Evolutionary conservation across 2,113 vertebrate genomes (phyloP).

Genomic region (Ageneiosus marmoratus): DNA sequence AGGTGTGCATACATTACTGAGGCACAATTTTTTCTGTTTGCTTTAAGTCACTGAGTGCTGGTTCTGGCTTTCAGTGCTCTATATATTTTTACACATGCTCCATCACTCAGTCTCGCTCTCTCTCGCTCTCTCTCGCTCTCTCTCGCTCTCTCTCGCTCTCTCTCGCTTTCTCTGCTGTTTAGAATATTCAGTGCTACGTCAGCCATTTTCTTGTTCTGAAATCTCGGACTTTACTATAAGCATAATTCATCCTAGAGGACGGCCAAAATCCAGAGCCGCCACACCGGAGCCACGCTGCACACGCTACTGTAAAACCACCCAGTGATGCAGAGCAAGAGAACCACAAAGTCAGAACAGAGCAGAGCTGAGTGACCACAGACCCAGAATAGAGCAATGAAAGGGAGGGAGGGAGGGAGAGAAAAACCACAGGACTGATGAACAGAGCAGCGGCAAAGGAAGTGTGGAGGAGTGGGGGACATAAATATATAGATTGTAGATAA

Average conservation of each 20-base stretch:
- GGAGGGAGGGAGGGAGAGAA: neutral
- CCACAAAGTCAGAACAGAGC: constrained; percentile 35
- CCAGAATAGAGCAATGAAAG: constrained; percentile 45
- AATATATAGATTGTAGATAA: constrained; percentile 11
- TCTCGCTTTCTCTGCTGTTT: neutral
- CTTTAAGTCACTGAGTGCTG: neutral
- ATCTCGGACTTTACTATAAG: constrained; percentile 45
- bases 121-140: no score
- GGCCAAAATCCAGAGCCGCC: constrained; percentile 26
- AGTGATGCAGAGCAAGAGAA: constrained; percentile 28
- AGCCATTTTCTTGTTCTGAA: constrained; percentile 38
- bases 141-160: constrained; percentile 16
- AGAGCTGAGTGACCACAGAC: constrained; percentile 39
- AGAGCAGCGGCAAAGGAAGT: constrained; percentile 39
- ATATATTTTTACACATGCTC: constrained; percentile 1
- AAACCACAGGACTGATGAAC: constrained; percentile 44
- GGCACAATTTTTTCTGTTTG: neutral
- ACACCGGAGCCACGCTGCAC: constrained; percentile 32
- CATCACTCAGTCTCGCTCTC: no score
- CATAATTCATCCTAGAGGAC: constrained; percentile 21
- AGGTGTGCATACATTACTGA: no score
- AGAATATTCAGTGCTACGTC: neutral
- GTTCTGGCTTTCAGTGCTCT: constrained; percentile 7
- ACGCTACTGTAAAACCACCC: constrained; percentile 37
- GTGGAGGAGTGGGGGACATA: constrained; percentile 15